Percentiles rank a stretch among this genome's conserved stretches.
These are phyloP conservation scores for Pogonus chalceus DNA, from an alignment of 1,140 invertebrate species.

Conservation along the genomic window DNA sequence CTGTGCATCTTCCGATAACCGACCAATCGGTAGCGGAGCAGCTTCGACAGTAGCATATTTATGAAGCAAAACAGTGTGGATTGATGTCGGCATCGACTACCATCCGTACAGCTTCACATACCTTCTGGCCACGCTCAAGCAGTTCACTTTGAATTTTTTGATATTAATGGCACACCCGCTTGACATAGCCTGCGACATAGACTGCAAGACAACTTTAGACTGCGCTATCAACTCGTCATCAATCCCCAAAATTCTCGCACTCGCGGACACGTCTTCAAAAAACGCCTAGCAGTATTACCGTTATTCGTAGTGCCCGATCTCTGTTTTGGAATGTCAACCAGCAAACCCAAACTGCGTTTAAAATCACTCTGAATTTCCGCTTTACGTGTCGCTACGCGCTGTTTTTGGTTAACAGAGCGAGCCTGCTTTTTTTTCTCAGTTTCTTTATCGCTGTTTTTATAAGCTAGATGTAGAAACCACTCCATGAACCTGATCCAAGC, in stretches of 20 bases:
- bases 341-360: constrained; percentile 22
- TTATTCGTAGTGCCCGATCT: constrained; percentile 32
- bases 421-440: constrained; percentile 12
- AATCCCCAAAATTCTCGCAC: not conserved
- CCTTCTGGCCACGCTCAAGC: constrained; percentile 5
- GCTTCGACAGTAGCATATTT: constrained; percentile 21
- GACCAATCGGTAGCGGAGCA: constrained; percentile 26
- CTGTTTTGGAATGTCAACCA: constrained; percentile 20
- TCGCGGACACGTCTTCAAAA: constrained; percentile 4
- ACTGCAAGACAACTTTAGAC: too few species aligned
- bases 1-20: constrained; percentile 29
- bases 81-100: constrained; percentile 21
- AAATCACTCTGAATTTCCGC: constrained; percentile 12
- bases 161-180: too few species aligned
- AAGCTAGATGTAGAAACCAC: constrained; percentile 16
- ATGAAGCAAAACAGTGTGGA: constrained; percentile 27
- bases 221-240: too few species aligned
- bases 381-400: constrained; percentile 4
- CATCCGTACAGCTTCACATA: too few species aligned
- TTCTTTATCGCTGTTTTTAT: constrained; percentile 12
- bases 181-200: too few species aligned
- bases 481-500: constrained; percentile 16
- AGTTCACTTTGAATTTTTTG: constrained; percentile 7
- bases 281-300: constrained; percentile 29
- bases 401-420: not conserved